Conservation (phyloP, 2,888 invertebrate genomes). For the Sphaerophoria rueppellii region DNA sequence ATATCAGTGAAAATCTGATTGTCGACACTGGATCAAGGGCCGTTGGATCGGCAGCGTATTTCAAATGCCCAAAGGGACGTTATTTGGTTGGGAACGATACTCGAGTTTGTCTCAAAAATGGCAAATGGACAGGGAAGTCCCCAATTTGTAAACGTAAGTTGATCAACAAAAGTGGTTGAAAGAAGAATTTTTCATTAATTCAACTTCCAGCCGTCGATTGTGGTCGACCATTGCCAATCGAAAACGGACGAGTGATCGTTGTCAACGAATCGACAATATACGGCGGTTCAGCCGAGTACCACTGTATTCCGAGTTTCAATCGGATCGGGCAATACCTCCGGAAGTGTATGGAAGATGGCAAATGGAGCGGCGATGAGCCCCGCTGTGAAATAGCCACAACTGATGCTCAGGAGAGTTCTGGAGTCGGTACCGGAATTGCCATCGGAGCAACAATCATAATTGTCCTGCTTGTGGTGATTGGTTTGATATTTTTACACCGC, state of each 20-base stretch:
- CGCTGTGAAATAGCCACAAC: constrained; percentile 88
- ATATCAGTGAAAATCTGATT: constrained; percentile 83
- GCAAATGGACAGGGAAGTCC: constrained; percentile 91
- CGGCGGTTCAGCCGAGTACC: constrained; percentile 93
- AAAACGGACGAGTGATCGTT: constrained; percentile 93
- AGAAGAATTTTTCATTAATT: constrained; percentile 7
- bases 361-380: constrained; percentile 94
- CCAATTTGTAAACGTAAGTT: constrained; percentile 91
- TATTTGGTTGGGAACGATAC: constrained; percentile 91
- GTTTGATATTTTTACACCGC: constrained; percentile 90
- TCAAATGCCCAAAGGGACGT: constrained; percentile 92
- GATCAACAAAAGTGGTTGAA: not conserved
- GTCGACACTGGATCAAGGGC: constrained; percentile 86
- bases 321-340: constrained; percentile 91
- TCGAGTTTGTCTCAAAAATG: constrained; percentile 88
- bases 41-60: constrained; percentile 91
- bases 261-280: constrained; percentile 92
- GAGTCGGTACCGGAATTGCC: constrained; percentile 91
- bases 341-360: constrained; percentile 91
- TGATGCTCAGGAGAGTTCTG: constrained; percentile 88
- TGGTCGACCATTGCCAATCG: constrained; percentile 89
- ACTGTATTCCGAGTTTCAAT: constrained; percentile 92
- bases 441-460: constrained; percentile 92
- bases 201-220: constrained; percentile 88
- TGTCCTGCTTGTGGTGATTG: constrained; percentile 89